A percentile compares a stretch with the other conserved stretches of the same genome.
phyloP scores from a whole-genome alignment of 92 coral and sea anemone species.

The Siderastrea siderea region DNA sequence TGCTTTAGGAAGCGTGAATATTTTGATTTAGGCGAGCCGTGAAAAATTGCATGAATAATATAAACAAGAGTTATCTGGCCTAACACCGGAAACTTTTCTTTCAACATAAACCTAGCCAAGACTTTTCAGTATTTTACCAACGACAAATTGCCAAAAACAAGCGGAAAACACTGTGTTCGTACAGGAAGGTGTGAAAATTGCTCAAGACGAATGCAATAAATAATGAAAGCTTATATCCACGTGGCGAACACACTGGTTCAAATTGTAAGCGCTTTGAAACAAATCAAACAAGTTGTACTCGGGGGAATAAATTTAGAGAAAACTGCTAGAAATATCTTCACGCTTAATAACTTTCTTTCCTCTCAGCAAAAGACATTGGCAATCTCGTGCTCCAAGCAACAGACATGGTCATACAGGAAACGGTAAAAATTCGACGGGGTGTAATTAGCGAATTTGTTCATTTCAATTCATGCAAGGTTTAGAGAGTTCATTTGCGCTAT shows the following conservation, averaged over 20 bases:
- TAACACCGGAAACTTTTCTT: neutral
- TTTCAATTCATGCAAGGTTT: neutral
- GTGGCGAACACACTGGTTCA: constrained; percentile 57
- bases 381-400: constrained; percentile 6
- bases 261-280: constrained; percentile 9
- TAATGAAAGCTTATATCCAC: constrained; percentile 67
- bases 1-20: constrained; percentile 38
- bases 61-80: constrained; percentile 15
- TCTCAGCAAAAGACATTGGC: neutral
- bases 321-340: constrained; percentile 7
- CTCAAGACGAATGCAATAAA: constrained; percentile 37
- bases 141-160: neutral
- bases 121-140: neutral
- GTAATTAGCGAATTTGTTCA: constrained; percentile 25
- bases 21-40: constrained; percentile 22
- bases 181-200: constrained; percentile 22
- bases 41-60: constrained; percentile 13
- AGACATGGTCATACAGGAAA: neutral
- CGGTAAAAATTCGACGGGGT: constrained; percentile 19
- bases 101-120: constrained; percentile 1
- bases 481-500: neutral
- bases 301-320: constrained; percentile 9
- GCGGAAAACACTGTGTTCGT: neutral
- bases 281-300: constrained; percentile 24
- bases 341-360: neutral